Evolutionary conservation across 2,113 vertebrate species (phyloP), one percentile per base, ranked within the genome.

Genomic region (Australoheros scitulus): DNA sequence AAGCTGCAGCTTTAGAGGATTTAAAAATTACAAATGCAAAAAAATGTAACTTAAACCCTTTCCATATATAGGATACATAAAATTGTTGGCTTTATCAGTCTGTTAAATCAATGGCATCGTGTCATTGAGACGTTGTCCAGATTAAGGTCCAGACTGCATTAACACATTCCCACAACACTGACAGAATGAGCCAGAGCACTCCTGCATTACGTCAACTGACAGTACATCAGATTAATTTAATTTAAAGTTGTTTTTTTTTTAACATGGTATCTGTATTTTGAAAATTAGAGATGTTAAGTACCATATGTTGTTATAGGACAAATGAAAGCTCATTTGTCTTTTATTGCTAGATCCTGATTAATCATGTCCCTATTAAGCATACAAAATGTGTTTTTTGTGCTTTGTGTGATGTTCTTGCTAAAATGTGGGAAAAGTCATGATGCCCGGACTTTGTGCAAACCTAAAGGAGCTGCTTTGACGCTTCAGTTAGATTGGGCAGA

Each of bases 181-280:
- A 47, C 11, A 2, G 13, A 50, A 50, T 6, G 6, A 50, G 47
- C 13, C 15, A 68, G 14, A 18, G 15, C 8, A 50, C 18, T 18
- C 17, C 41, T 9, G 7, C 3, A 8, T n/a, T n/a, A n/a, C 2
- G 3, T 17, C 18, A 1, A n/a, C 15, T 11, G 1, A 0, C 41
- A 50, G 65, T 17, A 70, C 43, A 50, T 70, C 24, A 50, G 7
- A 6, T 20, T 6, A 43, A 18, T 68, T 43, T 26, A 17, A 4
- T 47, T 47, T 6, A 26, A 9, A n/a, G 26, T 26, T 26, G 26
- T 26, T 26, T 26, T 26, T 47, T 47, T 43, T 11, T 43, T 4
- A 43, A 43, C 4, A 5, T 68, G 41, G 2, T 0, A 26, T 29
- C 24, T 70, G 22, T 50, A 50, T 50, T 50, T 20, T 50, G 50